Evolutionary conservation across 2,113 vertebrate genomes (phyloP).

Genomic region (Motacilla alba): DNA sequence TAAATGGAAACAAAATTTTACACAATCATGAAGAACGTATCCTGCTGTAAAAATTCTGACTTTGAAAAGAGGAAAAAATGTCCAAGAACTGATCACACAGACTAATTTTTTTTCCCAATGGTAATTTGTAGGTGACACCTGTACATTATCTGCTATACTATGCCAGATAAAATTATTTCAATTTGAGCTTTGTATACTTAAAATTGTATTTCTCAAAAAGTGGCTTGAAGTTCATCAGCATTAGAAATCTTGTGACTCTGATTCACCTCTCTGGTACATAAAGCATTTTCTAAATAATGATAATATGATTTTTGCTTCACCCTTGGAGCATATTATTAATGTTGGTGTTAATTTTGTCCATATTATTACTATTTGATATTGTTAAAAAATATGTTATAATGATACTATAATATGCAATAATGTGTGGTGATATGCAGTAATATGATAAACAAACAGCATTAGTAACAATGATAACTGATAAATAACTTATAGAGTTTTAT

Average conservation of each 20-base stretch:
- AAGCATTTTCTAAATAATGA: background rate
- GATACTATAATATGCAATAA: background rate
- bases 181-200: background rate
- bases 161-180: background rate
- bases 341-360: background rate
- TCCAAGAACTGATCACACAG: background rate
- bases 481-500: background rate
- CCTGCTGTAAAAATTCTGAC: background rate
- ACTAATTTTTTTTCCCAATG: background rate
- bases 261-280: background rate
- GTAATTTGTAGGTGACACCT: constrained; percentile 7
- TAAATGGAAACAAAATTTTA: background rate
- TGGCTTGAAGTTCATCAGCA: background rate
- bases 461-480: background rate
- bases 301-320: background rate
- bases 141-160: background rate
- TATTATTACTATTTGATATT: background rate
- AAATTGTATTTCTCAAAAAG: background rate
- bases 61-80: background rate
- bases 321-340: background rate
- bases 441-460: background rate
- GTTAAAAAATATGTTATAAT: background rate
- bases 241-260: background rate
- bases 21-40: background rate
- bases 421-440: background rate